These are phyloP conservation scores for Calliphora vicina DNA, from an alignment of 1,140 invertebrate genomes.

Conservation along the genomic window DNA sequence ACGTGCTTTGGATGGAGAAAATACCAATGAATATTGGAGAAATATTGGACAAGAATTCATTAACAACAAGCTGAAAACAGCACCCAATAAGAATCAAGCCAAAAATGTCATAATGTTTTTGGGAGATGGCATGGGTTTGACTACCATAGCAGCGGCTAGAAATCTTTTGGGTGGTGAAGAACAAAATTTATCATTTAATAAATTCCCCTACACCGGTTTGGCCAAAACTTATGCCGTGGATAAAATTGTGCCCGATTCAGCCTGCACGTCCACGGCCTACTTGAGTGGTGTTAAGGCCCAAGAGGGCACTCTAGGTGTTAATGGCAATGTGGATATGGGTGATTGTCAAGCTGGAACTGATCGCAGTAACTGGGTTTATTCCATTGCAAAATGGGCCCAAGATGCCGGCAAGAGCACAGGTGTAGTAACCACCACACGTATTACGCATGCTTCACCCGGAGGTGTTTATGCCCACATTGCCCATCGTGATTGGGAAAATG, in stretches of 20 bases:
- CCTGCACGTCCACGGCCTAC: slow-evolving; percentile 75
- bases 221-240: slow-evolving; percentile 84
- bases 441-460: slow-evolving; percentile 83
- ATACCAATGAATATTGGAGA: slow-evolving; percentile 51
- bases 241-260: slow-evolving; percentile 69
- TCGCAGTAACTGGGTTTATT: slow-evolving; percentile 67
- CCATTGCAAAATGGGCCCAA: slow-evolving; percentile 77
- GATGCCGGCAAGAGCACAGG: slow-evolving; percentile 72
- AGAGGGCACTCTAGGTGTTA: slow-evolving; percentile 77
- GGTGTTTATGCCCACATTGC: slow-evolving; percentile 77
- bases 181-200: slow-evolving; percentile 72
- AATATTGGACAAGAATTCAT: slow-evolving; percentile 45
- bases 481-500: slow-evolving; percentile 80
- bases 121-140: slow-evolving; percentile 80
- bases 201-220: slow-evolving; percentile 76
- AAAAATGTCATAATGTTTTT: slow-evolving; percentile 80
- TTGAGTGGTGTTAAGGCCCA: slow-evolving; percentile 84
- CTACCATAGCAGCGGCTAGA: slow-evolving; percentile 74
- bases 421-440: slow-evolving; percentile 79
- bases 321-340: slow-evolving; percentile 67
- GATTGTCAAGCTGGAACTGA: slow-evolving; percentile 68
- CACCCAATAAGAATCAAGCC: slow-evolving; percentile 61
- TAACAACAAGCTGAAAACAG: slow-evolving; percentile 38
- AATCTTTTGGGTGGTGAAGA: slow-evolving; percentile 73
- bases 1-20: slow-evolving; percentile 37